Evolutionary conservation across 1,140 invertebrate genomes (phyloP), one percentile per base, ranked within the genome.

Genomic region (Hormaphis cornu): DNA sequence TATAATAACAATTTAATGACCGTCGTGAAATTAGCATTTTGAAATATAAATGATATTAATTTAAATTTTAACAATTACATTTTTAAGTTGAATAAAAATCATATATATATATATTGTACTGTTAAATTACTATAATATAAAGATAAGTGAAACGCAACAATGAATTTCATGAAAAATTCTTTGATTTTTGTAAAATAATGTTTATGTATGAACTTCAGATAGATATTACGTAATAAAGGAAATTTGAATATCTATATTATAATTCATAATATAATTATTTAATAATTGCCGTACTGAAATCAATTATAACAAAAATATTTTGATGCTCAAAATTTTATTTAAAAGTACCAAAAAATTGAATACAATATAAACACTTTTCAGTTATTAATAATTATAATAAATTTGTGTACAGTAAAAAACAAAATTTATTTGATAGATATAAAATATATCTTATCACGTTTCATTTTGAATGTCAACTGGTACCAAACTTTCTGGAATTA

Each of bases 381-480:
- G 37, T 56, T 56, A 54, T 37, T 40, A n/a, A 58, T 40, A 9
- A 40, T 58, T 16, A 40, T 58, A 40, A 58, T 58, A 58, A 37
- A 40, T 40, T 7, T 58, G 33, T 58, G 20, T 40, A 58, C 33
- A 40, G 40, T 40, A 58, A 58, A n/a, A 58, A 58, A 58, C 54
- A 58, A 40, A n/a, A 58, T 58, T 58, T 30, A 58, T 58, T 24
- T 37, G 14, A 40, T 35, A 58, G 54, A 58, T 37, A 40, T 10
- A 3, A 58, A 24, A 40, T 24, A 50, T 50, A 58, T 58, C 54
- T 66, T 42, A 66, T 66, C 44, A 66, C 20, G 44, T 48, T 48
- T 50, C 44, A 63, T 18, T 63, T 50, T 48, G 61, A 46, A 26
- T 66, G 42, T 48, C 26, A 63, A 50, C 61, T 33, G 61, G 61